phyloP scores from a whole-genome alignment of 2,888 invertebrate genomes.

The Lasioglossum leucozonium region DNA sequence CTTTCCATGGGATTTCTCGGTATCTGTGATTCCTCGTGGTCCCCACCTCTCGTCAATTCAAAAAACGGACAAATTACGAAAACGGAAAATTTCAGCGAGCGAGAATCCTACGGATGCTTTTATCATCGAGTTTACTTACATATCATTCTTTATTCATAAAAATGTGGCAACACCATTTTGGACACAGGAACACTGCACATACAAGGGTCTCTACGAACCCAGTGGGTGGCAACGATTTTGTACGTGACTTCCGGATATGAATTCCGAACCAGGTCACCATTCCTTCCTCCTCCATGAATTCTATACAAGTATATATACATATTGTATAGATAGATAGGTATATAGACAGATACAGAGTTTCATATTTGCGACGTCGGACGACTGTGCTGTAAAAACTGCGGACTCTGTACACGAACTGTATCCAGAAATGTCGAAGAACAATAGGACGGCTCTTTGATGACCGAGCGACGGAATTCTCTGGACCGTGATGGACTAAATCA shows the following conservation, averaged over 20 bases:
- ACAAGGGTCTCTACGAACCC: background rate
- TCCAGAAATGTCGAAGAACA: conserved; percentile 1
- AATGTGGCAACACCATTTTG: background rate
- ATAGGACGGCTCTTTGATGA: background rate
- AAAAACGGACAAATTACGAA: too few relatives aligned
- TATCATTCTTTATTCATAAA: background rate
- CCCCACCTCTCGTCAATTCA: too few relatives aligned
- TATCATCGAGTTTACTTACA: background rate
- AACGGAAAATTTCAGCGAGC: background rate
- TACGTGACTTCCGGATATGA: conserved; percentile 14
- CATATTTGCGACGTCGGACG: conserved; percentile 1
- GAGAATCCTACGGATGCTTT: background rate
- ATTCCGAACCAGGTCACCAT: conserved; percentile 16
- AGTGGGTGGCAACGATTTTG: conserved; percentile 18
- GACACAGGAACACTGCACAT: background rate
- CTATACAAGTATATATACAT: background rate
- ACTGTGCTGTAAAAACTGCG: background rate
- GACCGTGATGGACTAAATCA: background rate
- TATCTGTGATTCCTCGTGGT: too few relatives aligned
- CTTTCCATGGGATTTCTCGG: background rate
- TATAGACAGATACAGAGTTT: background rate
- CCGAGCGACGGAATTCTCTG: background rate
- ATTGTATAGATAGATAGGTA: background rate
- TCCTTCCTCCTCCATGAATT: conserved; percentile 26
- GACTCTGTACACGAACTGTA: background rate